Evolutionary conservation across 2,113 vertebrate genomes (phyloP).

Genomic region (Typhlomys cinereus): DNA sequence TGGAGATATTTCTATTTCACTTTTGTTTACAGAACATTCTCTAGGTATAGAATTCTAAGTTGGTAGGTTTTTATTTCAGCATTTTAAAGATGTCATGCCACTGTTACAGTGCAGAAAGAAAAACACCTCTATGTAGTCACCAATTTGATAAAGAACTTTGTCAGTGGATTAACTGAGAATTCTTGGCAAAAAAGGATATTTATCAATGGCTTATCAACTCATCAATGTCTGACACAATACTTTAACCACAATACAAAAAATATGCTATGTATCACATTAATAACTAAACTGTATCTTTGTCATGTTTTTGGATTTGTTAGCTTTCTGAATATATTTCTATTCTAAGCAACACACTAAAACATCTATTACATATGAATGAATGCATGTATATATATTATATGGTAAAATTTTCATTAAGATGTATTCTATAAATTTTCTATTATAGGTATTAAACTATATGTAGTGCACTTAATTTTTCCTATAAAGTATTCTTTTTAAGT

Average conservation of each 20-base stretch:
- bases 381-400: neutral
- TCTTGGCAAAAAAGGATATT: neutral
- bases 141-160: neutral
- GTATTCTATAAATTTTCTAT: neutral
- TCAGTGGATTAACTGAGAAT: neutral
- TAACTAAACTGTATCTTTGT: neutral
- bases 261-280: neutral
- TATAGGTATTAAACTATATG: neutral
- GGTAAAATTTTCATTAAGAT: neutral
- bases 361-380: neutral
- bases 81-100: neutral
- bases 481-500: neutral
- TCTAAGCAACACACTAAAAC: neutral
- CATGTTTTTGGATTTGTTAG: neutral
- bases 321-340: neutral
- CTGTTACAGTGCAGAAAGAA: neutral
- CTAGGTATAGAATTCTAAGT: neutral
- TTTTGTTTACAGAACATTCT: neutral
- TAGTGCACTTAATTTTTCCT: neutral
- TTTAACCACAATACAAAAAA: conserved; percentile 9
- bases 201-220: neutral
- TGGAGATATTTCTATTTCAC: neutral
- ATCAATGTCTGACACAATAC: neutral
- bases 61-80: neutral
- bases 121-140: neutral